Percentiles rank a stretch among this genome's conserved stretches.
These are phyloP conservation scores for Aradophagus sp. DNA, from an alignment of 1,140 invertebrate genomes.

Conservation along the genomic window DNA sequence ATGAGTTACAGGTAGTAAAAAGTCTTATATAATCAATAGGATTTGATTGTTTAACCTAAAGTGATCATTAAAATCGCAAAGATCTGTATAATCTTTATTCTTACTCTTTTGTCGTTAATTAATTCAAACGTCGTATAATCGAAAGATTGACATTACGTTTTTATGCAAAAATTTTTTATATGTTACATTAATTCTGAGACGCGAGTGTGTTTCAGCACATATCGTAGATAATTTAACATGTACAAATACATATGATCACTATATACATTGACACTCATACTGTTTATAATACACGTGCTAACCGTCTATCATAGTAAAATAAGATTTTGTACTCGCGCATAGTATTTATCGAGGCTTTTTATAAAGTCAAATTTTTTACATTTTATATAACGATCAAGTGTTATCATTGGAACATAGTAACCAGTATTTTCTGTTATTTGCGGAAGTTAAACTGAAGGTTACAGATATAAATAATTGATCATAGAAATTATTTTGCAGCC, in stretches of 20 bases:
- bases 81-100: too few species aligned
- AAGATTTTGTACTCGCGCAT: slow-evolving; percentile 7
- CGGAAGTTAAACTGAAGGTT: slow-evolving; percentile 36
- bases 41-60: too few species aligned
- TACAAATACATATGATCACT: slow-evolving; percentile 18
- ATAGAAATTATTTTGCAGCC: neutral
- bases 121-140: too few species aligned
- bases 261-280: slow-evolving; percentile 22
- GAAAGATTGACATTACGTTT: too few species aligned
- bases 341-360: slow-evolving; percentile 16
- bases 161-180: too few species aligned
- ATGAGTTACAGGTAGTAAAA: too few species aligned
- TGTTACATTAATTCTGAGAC: too few species aligned
- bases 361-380: slow-evolving; percentile 23
- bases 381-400: slow-evolving; percentile 31
- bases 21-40: too few species aligned
- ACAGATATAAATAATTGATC: slow-evolving; percentile 9
- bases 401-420: slow-evolving; percentile 5
- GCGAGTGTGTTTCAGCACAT: too few species aligned
- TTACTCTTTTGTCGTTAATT: too few species aligned
- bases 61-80: too few species aligned
- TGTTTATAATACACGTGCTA: slow-evolving; percentile 17
- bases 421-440: slow-evolving; percentile 15
- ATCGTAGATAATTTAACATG: too few species aligned
- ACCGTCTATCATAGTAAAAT: slow-evolving; percentile 1